Conservation (phyloP, 2,888 invertebrate species). For the Escarpia spicata region DNA sequence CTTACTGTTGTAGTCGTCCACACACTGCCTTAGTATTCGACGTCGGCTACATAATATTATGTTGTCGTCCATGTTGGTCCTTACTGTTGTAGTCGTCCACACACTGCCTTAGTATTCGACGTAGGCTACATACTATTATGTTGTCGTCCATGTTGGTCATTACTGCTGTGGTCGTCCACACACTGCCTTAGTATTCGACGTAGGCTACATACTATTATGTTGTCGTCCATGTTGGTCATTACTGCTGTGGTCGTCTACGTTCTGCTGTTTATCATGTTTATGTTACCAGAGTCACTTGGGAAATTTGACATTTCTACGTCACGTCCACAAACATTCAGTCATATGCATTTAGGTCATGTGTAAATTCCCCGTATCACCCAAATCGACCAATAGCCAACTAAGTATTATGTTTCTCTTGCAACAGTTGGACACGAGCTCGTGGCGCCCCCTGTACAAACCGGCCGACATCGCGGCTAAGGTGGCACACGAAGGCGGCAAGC, state of each 20-base stretch:
- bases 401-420: background rate
- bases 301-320: too few relatives aligned
- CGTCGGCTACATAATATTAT: background rate
- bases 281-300: background rate
- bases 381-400: background rate
- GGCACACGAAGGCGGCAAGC: background rate
- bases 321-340: too few relatives aligned
- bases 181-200: background rate
- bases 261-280: background rate
- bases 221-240: too few relatives aligned
- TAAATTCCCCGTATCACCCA: background rate
- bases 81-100: background rate
- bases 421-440: slow-evolving; percentile 10
- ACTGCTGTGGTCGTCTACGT: background rate
- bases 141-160: background rate
- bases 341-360: too few relatives aligned
- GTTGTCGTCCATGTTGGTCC: background rate
- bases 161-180: background rate
- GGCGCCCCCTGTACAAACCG: background rate
- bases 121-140: background rate
- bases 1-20: background rate
- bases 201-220: too few relatives aligned
- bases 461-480: background rate
- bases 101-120: background rate
- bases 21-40: background rate